Evolutionary conservation across 2,888 invertebrate species (phyloP).

Genomic region (Phalangium opilio): DNA sequence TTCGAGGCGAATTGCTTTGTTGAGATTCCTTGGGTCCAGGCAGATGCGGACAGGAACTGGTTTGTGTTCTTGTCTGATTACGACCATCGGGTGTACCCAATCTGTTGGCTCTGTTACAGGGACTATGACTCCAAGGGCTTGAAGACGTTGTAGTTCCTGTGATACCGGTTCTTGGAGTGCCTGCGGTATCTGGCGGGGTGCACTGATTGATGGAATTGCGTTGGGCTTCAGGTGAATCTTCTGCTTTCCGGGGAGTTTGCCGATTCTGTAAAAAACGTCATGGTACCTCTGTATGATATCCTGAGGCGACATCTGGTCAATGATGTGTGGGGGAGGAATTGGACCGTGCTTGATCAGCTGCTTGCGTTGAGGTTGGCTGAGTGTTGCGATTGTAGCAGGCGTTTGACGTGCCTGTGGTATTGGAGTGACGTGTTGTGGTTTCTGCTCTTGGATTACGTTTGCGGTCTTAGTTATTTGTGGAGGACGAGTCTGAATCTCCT

Average conservation of each 20-base stretch:
- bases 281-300: no score
- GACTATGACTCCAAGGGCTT: constrained; percentile 3
- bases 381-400: no score
- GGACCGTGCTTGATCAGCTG: no score
- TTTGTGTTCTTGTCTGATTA: constrained; percentile 22
- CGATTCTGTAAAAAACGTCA: constrained; percentile 1
- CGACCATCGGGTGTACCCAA: constrained; percentile 22
- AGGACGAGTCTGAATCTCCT: no score
- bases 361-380: no score
- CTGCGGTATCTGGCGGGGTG: constrained; percentile 4
- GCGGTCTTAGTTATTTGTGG: no score
- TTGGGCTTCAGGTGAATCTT: constrained; percentile 1
- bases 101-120: constrained; percentile 1
- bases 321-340: no score
- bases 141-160: constrained; percentile 1
- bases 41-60: constrained; percentile 24
- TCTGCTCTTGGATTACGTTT: no score
- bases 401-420: no score
- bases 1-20: constrained; percentile 21
- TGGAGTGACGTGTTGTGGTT: no score
- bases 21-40: constrained; percentile 26
- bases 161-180: constrained; percentile 1
- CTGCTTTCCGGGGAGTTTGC: constrained; percentile 1
- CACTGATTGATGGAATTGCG: neutral
- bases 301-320: no score